Conservation (phyloP, 2,888 invertebrate species). For the Drosophila mettleri region DNA sequence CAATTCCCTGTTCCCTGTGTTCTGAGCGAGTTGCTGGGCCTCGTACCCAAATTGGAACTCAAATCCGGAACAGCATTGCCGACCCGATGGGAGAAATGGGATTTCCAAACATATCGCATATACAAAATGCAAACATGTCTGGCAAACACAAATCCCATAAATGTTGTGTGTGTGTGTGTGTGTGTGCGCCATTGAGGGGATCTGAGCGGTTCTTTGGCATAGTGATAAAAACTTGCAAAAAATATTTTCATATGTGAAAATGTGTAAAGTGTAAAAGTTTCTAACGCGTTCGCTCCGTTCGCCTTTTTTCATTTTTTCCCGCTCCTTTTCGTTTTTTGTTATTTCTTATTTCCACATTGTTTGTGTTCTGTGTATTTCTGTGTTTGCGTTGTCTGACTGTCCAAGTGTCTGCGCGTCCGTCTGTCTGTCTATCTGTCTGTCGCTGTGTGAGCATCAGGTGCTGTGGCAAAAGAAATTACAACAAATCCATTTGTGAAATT, state of each 20-base stretch:
- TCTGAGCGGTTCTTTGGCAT: constrained; percentile 31
- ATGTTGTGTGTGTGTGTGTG: constrained; percentile 59
- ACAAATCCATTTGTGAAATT: constrained; percentile 80
- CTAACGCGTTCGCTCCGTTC: constrained; percentile 16
- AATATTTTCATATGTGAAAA: constrained; percentile 79
- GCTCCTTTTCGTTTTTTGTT: no score
- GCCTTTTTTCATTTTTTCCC: constrained; percentile 32
- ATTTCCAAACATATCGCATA: constrained; percentile 79
- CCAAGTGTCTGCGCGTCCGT: constrained; percentile 22
- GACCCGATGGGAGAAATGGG: constrained; percentile 58
- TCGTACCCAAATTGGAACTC: constrained; percentile 4
- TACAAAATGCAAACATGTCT: constrained; percentile 80
- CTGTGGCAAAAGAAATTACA: constrained; percentile 77
- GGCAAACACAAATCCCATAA: constrained; percentile 83
- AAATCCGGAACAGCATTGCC: constrained; percentile 16
- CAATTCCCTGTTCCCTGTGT: neutral
- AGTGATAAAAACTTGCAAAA: constrained; percentile 74
- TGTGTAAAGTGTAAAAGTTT: constrained; percentile 77
- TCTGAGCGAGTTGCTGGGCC: constrained; percentile 16
- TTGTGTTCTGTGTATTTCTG: constrained; percentile 41
- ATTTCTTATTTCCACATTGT: constrained; percentile 67
- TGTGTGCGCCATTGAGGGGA: neutral
- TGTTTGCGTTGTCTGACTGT: constrained; percentile 38
- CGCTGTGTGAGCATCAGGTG: constrained; percentile 80
- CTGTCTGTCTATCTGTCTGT: constrained; percentile 41